Evolutionary conservation across 2,113 vertebrate genomes (phyloP).

Genomic region (Pteruthius melanotis): DNA sequence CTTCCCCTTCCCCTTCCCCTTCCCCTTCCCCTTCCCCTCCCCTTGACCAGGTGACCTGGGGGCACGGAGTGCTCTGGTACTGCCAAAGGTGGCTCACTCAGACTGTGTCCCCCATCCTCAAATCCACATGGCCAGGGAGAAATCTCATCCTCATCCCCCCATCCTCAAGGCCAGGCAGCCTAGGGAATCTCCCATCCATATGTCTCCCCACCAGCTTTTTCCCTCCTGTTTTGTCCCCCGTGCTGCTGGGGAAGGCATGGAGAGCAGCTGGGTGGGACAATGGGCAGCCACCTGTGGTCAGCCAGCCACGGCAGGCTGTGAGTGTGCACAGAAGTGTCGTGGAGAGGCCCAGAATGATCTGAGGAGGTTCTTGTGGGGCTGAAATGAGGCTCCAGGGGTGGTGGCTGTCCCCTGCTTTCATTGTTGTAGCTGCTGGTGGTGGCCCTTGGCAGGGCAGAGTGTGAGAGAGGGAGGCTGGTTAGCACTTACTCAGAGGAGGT

Average conservation of each 20-base stretch:
- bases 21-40: background rate
- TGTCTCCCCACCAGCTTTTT: background rate
- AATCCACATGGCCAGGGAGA: background rate
- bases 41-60: background rate
- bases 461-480: background rate
- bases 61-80: fast-evolving
- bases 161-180: background rate
- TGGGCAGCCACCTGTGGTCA: background rate
- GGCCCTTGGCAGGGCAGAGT: fast-evolving
- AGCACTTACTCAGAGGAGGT: fast-evolving
- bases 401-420: background rate
- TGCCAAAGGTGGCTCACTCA: background rate
- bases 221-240: background rate
- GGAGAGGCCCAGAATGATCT: background rate
- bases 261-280: fast-evolving
- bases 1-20: background rate
- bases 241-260: background rate
- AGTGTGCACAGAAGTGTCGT: fast-evolving
- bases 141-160: background rate
- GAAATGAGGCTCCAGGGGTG: background rate
- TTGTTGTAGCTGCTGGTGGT: background rate
- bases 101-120: too few species aligned
- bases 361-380: background rate
- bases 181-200: background rate
- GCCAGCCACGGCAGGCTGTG: background rate